phyloP scores from a whole-genome alignment of 2,113 vertebrate species.

The Phylloscopus trochiloides region DNA sequence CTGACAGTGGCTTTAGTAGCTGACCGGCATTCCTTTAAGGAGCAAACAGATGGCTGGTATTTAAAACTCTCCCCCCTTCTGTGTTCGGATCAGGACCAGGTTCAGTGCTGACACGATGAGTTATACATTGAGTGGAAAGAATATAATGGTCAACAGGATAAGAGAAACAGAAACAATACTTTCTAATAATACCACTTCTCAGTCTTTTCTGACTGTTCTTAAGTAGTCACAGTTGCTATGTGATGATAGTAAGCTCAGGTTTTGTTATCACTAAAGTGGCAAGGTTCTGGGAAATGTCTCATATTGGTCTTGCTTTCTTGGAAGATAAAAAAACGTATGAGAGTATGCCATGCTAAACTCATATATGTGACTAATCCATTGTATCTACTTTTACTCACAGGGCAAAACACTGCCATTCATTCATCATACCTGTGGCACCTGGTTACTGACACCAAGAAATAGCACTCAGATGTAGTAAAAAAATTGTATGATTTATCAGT shows the following conservation, averaged over 20 bases:
- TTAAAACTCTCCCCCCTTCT: slow-evolving; percentile 3
- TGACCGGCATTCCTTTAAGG: slow-evolving; percentile 18
- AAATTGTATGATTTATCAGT: background rate
- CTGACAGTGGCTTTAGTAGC: background rate
- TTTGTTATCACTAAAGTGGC: background rate
- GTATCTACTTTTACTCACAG: background rate
- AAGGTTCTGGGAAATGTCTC: background rate
- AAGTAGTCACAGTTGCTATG: background rate
- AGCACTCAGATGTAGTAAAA: background rate
- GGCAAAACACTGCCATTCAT: background rate
- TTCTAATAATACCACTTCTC: background rate
- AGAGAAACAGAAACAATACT: background rate
- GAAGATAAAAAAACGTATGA: background rate
- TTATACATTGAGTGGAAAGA: background rate
- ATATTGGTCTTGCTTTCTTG: background rate
- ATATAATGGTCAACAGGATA: background rate
- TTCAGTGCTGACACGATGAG: background rate
- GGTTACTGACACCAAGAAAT: background rate
- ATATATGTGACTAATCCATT: background rate
- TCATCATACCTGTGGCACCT: background rate
- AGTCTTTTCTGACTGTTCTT: background rate
- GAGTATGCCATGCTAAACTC: background rate
- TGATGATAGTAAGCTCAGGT: background rate
- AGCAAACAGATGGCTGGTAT: slow-evolving; percentile 36
- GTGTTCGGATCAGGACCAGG: background rate